These are phyloP conservation scores for Macaria notata DNA, from an alignment of 2,888 invertebrate genomes.

Conservation along the genomic window DNA sequence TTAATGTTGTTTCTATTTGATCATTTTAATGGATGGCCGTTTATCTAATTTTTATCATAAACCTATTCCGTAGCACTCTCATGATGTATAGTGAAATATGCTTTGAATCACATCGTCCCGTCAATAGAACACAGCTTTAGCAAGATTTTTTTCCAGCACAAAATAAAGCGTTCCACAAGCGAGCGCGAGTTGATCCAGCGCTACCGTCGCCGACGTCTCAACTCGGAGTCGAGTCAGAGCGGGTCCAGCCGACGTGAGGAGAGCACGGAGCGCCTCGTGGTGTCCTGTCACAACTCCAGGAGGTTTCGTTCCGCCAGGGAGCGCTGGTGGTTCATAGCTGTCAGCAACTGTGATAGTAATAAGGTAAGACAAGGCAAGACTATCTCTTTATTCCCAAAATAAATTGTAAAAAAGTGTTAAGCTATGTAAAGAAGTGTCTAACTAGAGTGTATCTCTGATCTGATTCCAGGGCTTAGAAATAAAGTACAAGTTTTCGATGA, in stretches of 20 bases:
- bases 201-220: conserved; percentile 56
- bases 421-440: too few relatives aligned
- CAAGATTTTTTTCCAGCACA: conserved; percentile 50
- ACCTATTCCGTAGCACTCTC: too few relatives aligned
- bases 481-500: conserved; percentile 92
- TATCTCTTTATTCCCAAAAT: too few relatives aligned
- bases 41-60: too few relatives aligned
- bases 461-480: conserved; percentile 87
- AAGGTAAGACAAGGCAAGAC: conserved; percentile 66
- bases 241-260: conserved; percentile 31
- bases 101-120: too few relatives aligned
- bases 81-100: too few relatives aligned
- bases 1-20: too few relatives aligned
- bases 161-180: conserved; percentile 68
- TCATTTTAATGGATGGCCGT: too few relatives aligned
- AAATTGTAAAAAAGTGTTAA: too few relatives aligned
- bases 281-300: conserved; percentile 85
- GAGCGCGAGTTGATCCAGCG: conserved; percentile 61
- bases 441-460: background rate
- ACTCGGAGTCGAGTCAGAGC: conserved; percentile 45
- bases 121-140: too few relatives aligned
- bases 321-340: conserved; percentile 97
- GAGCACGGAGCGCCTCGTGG: conserved; percentile 57
- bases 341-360: conserved; percentile 89
- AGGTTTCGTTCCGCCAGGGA: conserved; percentile 91